Evolutionary conservation across 2,797 vertebrate genomes (phyloP).

Genomic region (Leptoclinus maculatus): DNA sequence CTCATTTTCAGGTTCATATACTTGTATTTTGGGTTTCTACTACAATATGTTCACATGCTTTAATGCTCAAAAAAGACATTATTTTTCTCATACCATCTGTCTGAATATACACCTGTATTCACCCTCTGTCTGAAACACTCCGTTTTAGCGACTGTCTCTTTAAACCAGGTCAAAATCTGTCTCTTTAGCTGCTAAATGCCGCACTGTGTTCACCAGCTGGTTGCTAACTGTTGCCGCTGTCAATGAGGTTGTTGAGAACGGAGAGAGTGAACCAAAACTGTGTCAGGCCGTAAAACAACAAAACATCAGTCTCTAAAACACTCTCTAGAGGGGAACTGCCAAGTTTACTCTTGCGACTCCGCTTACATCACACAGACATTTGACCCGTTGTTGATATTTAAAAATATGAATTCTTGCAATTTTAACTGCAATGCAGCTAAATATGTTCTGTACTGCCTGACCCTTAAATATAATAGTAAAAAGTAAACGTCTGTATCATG

Average conservation of each 20-base stretch:
- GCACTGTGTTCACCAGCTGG: neutral
- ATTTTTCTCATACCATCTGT: too few species aligned
- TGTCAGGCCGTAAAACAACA: neutral
- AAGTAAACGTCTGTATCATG: conserved; percentile 10
- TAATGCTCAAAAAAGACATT: neutral
- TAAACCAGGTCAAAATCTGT: neutral
- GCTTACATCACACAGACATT: neutral
- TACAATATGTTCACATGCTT: neutral
- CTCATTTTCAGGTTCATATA: neutral
- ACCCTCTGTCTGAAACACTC: too few species aligned
- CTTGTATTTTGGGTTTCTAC: neutral
- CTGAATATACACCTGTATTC: too few species aligned
- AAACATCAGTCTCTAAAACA: neutral
- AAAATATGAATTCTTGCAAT: neutral
- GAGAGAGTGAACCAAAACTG: neutral
- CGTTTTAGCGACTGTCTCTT: neutral
- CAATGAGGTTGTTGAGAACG: neutral
- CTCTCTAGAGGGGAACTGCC: neutral
- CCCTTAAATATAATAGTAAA: neutral
- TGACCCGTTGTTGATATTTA: neutral
- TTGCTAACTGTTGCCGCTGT: neutral
- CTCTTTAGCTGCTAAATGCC: neutral
- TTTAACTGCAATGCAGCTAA: conserved; percentile 1
- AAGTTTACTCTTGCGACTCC: neutral
- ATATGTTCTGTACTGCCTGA: neutral